Conservation (phyloP, 2,888 invertebrate genomes). For the Urechis unicinctus region DNA sequence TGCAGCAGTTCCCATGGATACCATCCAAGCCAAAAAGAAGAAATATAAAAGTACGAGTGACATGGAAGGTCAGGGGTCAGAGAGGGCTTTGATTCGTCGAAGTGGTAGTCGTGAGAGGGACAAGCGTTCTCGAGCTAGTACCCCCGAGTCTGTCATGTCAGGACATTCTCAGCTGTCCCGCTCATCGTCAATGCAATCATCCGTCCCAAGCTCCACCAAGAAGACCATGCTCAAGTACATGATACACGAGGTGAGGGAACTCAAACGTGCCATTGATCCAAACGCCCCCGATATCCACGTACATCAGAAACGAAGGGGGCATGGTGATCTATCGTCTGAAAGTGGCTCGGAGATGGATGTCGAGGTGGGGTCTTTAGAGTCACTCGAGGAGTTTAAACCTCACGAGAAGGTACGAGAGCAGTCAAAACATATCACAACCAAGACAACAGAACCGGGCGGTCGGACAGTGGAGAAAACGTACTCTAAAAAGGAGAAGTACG, state of each 20-base stretch:
- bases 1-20: neutral
- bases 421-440: too few relatives aligned
- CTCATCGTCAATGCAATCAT: neutral
- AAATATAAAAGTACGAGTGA: neutral
- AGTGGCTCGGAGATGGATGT: too few relatives aligned
- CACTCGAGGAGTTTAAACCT: too few relatives aligned
- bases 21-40: too few relatives aligned
- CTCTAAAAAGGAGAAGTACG: neutral
- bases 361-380: too few relatives aligned
- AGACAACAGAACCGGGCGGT: neutral
- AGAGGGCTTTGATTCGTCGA: neutral
- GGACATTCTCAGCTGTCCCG: neutral
- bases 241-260: slow-evolving; percentile 20
- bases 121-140: neutral
- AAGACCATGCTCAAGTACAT: slow-evolving; percentile 19
- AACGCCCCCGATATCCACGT: slow-evolving; percentile 11
- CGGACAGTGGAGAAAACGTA: neutral
- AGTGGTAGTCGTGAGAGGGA: neutral
- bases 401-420: too few relatives aligned
- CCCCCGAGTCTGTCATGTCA: neutral
- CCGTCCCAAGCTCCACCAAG: slow-evolving; percentile 1
- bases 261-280: slow-evolving; percentile 18
- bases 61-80: neutral
- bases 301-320: neutral
- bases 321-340: neutral